Evolutionary conservation across 2,113 vertebrate species (phyloP), one percentile per base, ranked within the genome.

Genomic region (Crotalus helleri): DNA sequence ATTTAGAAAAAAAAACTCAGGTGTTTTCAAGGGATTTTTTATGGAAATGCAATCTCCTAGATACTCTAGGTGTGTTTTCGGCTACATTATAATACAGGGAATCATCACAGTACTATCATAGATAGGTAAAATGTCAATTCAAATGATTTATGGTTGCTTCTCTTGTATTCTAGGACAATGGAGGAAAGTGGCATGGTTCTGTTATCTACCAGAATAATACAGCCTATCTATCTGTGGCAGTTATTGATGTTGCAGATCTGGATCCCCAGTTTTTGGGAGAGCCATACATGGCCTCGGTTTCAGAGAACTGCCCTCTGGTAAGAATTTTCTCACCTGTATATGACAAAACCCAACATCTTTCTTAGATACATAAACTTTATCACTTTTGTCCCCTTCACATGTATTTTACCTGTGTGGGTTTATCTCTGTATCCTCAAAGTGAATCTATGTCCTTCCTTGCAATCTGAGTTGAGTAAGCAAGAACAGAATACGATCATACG

Each of bases 231-330:
- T 97, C 98, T 87, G 91, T 99, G 49, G 97, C 97, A 0, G 97
- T 99, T 17, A 0, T 46, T 2, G 99, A 99, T 33, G 54, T 98
- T 64, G 86, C 98, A 23, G 97, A 99, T 92, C 94, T 98, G 23
- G 95, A 98, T 85, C 99, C 99, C 2, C 17, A 94, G 90, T 99
- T 99, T 94, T 12, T 98, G 17, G 95, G 94, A 54, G 92, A 96
- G 39, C 98, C 98, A 10, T 98, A 98, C 93, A 1, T 51, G 0
- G 95, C 61, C 17, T 95, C 44, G 0, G 96, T 99, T 69, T 0
- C 91, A 0, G 99, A 99, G 93, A 54, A 93, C 87, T 74, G 39
- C 24, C 57, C 74, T 0, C 54, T 90, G 89, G 96, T 55, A 3
- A 11, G 88, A 58, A 13, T 6, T 33, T 5, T 59, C 24, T 44